phyloP scores from a whole-genome alignment of 2,888 invertebrate species.

The Caenorhabditis drosophilae region DNA sequence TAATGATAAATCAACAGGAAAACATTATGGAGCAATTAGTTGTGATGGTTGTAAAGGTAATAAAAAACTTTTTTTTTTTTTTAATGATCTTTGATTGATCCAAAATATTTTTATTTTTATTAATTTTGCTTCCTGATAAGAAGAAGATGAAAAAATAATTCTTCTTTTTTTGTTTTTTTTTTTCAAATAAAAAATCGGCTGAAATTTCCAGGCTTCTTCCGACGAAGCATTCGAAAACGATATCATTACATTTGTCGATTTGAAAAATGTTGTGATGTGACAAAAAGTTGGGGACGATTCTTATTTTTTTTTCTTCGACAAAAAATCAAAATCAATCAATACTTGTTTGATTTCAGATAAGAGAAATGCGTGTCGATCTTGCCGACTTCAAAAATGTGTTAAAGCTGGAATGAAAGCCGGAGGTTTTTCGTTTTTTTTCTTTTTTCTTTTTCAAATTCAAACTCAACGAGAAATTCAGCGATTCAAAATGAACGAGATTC shows the following conservation, averaged over 20 bases:
- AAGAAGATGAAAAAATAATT: too few species aligned
- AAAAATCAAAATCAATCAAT: not conserved
- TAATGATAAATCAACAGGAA: conserved; percentile 65
- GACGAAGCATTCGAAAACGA: conserved; percentile 66
- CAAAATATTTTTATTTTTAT: not conserved
- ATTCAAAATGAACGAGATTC: conserved; percentile 63
- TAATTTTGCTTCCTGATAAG: too few species aligned
- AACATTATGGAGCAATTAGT: conserved; percentile 64
- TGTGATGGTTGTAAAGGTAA: conserved; percentile 67
- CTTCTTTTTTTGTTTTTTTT: too few species aligned
- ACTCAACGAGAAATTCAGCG: conserved; percentile 27
- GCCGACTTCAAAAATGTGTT: conserved; percentile 56
- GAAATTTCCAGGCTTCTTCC: conserved; percentile 62
- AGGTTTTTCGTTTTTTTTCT: not conserved
- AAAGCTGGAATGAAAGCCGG: conserved; percentile 61
- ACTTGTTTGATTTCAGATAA: conserved; percentile 47
- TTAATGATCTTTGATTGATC: not conserved
- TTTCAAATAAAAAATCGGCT: too few species aligned
- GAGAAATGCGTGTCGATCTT: conserved; percentile 61
- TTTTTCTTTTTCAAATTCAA: not conserved
- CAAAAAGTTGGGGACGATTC: conserved; percentile 66
- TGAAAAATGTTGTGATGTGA: conserved; percentile 62
- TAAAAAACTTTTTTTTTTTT: too few species aligned
- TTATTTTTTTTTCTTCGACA: conserved; percentile 12
- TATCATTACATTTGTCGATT: conserved; percentile 67